A percentile compares a stretch with the other conserved stretches of the same genome.
Conservation (phyloP, 2,113 vertebrate species). For the Gymnarchus niloticus region DNA sequence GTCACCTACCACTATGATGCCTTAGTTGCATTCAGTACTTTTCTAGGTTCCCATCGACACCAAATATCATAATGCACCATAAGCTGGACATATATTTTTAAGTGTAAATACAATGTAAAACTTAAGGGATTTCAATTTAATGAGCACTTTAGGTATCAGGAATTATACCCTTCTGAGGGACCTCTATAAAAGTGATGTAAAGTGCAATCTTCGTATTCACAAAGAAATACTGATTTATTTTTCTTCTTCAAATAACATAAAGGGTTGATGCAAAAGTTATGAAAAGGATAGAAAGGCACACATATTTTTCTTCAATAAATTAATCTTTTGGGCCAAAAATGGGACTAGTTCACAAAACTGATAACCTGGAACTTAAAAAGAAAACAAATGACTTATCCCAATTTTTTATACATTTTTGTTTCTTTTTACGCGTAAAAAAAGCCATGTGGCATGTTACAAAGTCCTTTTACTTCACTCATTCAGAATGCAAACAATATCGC, state of each 20-base stretch:
- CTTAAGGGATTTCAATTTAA: not conserved
- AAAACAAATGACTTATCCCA: slow-evolving; percentile 1
- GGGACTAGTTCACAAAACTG: slow-evolving; percentile 14
- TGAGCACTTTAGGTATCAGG: not conserved
- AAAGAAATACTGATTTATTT: slow-evolving; percentile 10
- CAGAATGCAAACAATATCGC: slow-evolving; percentile 54
- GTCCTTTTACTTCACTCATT: slow-evolving; percentile 63
- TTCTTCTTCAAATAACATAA: slow-evolving; percentile 5
- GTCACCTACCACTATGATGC: not conserved
- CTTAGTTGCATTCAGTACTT: not conserved
- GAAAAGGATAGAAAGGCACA: slow-evolving; percentile 17
- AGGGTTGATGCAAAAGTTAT: slow-evolving; percentile 9
- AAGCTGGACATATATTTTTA: not conserved
- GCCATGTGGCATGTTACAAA: slow-evolving; percentile 41
- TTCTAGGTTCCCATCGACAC: not conserved
- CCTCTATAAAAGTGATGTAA: not conserved
- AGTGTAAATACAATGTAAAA: not conserved
- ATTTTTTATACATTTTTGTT: not conserved
- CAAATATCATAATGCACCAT: not conserved
- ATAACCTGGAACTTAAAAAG: slow-evolving; percentile 4
- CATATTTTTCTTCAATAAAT: slow-evolving; percentile 6
- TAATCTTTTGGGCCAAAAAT: not conserved
- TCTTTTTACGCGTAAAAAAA: slow-evolving; percentile 11
- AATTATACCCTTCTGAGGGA: not conserved
- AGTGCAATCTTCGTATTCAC: not conserved